Percentiles rank a stretch among this genome's conserved stretches.
Evolutionary conservation across 2,797 vertebrate genomes (phyloP).

Genomic region (Sebastes miniatus): DNA sequence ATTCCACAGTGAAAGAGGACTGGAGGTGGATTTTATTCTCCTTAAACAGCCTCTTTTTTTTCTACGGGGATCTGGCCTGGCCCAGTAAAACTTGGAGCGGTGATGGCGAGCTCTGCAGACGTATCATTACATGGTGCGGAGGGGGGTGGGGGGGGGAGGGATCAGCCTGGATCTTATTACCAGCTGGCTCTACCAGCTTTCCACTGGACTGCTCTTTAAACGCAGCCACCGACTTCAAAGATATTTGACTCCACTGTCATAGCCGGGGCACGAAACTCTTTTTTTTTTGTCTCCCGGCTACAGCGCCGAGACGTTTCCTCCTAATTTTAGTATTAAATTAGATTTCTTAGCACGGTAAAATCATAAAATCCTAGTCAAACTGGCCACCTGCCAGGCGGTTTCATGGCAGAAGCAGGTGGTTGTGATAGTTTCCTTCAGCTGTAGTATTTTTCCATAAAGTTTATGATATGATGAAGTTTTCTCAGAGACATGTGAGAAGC

Average conservation of each 20-base stretch:
- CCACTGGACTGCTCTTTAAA: constrained; percentile 65
- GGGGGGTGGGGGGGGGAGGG: constrained; percentile 12
- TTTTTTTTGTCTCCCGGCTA: constrained; percentile 33
- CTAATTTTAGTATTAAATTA: constrained; percentile 14
- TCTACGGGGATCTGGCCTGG: neutral
- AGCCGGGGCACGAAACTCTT: constrained; percentile 3
- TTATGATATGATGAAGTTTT: neutral
- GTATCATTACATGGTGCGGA: constrained; percentile 60
- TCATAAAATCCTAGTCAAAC: neutral
- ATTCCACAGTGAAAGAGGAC: constrained; percentile 3
- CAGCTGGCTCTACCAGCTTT: constrained; percentile 66
- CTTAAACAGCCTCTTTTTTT: constrained; percentile 23
- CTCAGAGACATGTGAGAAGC: constrained; percentile 20
- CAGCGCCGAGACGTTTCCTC: neutral
- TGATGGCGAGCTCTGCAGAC: constrained; percentile 47
- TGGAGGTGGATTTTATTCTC: constrained; percentile 7
- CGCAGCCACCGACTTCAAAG: constrained; percentile 51
- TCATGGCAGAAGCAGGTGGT: constrained; percentile 36
- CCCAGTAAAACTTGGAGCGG: constrained; percentile 23
- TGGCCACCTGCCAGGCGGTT: constrained; percentile 15
- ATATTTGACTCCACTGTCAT: constrained; percentile 39
- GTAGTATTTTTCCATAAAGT: constrained; percentile 37
- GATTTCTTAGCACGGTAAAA: neutral
- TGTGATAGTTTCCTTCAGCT: neutral
- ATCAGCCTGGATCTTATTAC: constrained; percentile 71